Evolutionary conservation across 1,140 invertebrate species (phyloP), one percentile per base, ranked within the genome.

Genomic region (Drosophila kepulauana): DNA sequence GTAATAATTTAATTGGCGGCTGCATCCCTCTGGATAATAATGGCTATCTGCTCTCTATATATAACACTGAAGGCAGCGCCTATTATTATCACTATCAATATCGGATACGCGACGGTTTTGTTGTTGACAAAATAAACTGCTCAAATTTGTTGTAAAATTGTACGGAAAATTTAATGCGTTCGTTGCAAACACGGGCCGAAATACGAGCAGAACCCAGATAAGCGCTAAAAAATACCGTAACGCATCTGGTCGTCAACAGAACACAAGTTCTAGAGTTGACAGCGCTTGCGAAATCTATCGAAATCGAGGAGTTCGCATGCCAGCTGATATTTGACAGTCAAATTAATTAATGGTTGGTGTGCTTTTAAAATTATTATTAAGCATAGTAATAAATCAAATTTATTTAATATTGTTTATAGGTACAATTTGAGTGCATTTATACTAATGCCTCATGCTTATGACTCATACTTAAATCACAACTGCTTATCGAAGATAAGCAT

Each of bases 131-230:
- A 45, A 67, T 51, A 16, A 51, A 16, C 43, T 57, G 35, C 35
- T 38, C 35, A 38, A 61, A 56, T 67, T 79, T 51, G 43, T 49
- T 16, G 58, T 38, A 38, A 38, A 57, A 56, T 73, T 68, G 20
- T 75, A 80, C 84, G 41, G 59, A 78, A 84, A 87, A 89, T 87
- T 87, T 87, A 88, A 88, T 87, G 82, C 84, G 73, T 88, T 87
- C 82, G 82, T 86, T 86, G 82, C 82, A 86, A 86, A 79, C 84
- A 88, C 79, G 75, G 78, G 16, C 82, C 68, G 76, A 77, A 68
- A 67, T 63, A 68, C 73, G 62, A 65, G 56, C 35, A 64, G 43
- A 38, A 61, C 65, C 54, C 13, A 56, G 68, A 13, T 79, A 82
- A 66, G 49, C 65, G 72, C 82, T 88, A 87, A 87, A 86, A 74